Evolutionary conservation across 2,888 invertebrate genomes (phyloP).

Genomic region (Tipula lateralis): DNA sequence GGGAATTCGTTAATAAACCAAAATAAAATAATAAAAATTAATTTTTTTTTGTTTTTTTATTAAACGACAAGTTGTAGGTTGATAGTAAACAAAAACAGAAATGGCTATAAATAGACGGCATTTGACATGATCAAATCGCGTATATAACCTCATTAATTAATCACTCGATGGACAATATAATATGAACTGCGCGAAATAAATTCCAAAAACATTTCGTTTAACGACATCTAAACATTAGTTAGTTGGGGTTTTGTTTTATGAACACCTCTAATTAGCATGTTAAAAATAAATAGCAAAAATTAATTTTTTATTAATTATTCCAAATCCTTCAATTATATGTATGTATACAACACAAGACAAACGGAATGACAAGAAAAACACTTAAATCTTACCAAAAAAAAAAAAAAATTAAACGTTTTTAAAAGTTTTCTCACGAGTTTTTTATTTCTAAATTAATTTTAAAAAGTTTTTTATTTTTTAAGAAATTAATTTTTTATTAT

Average conservation of each 20-base stretch:
- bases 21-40: neutral
- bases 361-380: neutral
- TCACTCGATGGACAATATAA: neutral
- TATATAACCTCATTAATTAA: neutral
- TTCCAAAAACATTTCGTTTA: neutral
- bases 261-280: neutral
- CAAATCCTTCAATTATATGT: neutral
- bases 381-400: neutral
- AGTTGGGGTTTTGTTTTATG: neutral
- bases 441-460: conserved; percentile 19
- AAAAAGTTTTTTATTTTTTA: conserved; percentile 12
- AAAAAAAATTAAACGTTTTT: neutral
- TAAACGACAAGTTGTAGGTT: neutral
- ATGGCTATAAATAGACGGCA: neutral
- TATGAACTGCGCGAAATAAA: neutral
- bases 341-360: neutral
- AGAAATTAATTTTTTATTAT: conserved; percentile 24
- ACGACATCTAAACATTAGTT: neutral
- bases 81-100: neutral
- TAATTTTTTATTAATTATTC: conserved; percentile 11
- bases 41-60: neutral
- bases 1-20: neutral
- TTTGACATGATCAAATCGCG: neutral
- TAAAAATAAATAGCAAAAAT: conserved; percentile 12
- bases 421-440: conserved; percentile 19